Percentiles rank a stretch among this genome's conserved stretches.
Conservation (phyloP, 1,140 invertebrate species). For the Leptopilina boulardi region DNA sequence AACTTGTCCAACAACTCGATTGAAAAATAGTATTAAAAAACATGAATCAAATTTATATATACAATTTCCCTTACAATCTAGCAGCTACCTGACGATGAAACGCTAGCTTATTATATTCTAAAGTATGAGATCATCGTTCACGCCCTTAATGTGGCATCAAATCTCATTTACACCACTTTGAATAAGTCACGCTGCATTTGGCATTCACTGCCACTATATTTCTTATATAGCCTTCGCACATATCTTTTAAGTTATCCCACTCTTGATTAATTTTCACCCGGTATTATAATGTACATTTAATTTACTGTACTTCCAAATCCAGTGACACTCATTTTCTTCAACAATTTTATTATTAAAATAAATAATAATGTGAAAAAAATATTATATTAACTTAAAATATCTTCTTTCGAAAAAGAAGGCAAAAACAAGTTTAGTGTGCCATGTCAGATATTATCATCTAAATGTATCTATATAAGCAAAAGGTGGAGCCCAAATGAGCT, state of each 20-base stretch:
- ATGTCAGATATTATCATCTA: conserved; percentile 10
- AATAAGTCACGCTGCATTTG: conserved; percentile 65
- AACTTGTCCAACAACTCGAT: too few species aligned
- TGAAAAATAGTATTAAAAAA: too few species aligned
- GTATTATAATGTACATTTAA: conserved; percentile 56
- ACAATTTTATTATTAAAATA: background rate
- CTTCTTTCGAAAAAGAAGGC: background rate
- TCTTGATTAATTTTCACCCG: conserved; percentile 51
- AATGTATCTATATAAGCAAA: background rate
- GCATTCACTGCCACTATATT: conserved; percentile 59
- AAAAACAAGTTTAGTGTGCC: background rate
- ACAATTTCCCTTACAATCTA: background rate
- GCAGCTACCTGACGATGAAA: conserved; percentile 2
- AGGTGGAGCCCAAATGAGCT: conserved; percentile 18
- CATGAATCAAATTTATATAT: background rate
- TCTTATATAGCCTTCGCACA: conserved; percentile 50
- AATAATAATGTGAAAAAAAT: background rate
- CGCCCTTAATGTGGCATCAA: conserved; percentile 51
- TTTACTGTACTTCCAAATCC: conserved; percentile 46
- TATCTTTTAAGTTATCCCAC: conserved; percentile 55
- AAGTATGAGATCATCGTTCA: conserved; percentile 56
- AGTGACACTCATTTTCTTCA: conserved; percentile 50
- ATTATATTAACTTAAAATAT: conserved; percentile 7
- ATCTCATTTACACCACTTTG: conserved; percentile 63
- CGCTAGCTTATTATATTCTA: conserved; percentile 45